phyloP scores from a whole-genome alignment of 2,888 invertebrate genomes.

The Temnothorax unifasciatus region DNA sequence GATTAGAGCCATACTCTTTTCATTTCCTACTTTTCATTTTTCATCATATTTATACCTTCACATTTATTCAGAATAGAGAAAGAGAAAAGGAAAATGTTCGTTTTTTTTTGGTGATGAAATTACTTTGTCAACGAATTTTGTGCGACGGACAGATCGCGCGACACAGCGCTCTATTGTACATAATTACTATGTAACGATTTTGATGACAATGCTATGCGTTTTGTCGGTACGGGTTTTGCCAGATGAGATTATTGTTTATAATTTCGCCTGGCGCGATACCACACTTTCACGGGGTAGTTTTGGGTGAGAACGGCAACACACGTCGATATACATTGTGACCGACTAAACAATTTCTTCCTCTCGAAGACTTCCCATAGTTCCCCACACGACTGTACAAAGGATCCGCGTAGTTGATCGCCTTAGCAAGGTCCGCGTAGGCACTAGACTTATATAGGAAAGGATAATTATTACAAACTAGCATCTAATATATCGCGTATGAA shows the following conservation, averaged over 20 bases:
- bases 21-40: neutral
- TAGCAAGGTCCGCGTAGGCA: constrained; percentile 83
- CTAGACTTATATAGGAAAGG: constrained; percentile 77
- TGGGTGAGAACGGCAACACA: constrained; percentile 40
- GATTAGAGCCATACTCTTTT: neutral
- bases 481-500: constrained; percentile 72
- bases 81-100: neutral
- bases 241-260: neutral
- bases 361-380: constrained; percentile 82
- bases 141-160: constrained; percentile 16
- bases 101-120: neutral
- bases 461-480: constrained; percentile 83
- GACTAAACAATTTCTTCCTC: constrained; percentile 76
- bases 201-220: constrained; percentile 15
- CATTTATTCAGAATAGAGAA: neutral
- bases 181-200: constrained; percentile 53
- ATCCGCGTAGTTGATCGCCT: constrained; percentile 84
- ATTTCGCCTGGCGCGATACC: constrained; percentile 6
- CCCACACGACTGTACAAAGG: constrained; percentile 84
- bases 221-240: constrained; percentile 16
- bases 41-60: neutral
- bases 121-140: constrained; percentile 34
- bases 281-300: neutral
- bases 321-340: constrained; percentile 21
- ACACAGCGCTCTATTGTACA: constrained; percentile 64